phyloP scores from a whole-genome alignment of 2,797 vertebrate species.

The Xiphophorus birchmanni region DNA sequence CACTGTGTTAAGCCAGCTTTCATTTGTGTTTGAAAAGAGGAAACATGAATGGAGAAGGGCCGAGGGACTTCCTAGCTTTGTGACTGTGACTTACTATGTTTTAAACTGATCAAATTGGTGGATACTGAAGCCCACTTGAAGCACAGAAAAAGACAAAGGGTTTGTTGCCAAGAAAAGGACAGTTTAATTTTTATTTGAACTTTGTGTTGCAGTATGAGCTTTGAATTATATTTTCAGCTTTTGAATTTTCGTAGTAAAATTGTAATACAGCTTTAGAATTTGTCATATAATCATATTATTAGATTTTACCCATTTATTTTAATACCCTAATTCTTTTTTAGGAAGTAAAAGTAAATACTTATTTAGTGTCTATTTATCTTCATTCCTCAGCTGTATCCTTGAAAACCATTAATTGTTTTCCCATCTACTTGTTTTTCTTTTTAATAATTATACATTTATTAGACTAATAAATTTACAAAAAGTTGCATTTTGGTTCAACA shows the following conservation, averaged over 20 bases:
- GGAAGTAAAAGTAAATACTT: not conserved
- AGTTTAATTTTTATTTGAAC: not conserved
- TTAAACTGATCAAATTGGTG: not conserved
- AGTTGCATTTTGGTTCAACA: not conserved
- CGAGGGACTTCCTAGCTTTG: constrained; percentile 20
- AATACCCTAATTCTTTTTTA: not conserved
- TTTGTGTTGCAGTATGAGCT: not conserved
- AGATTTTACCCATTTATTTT: not conserved
- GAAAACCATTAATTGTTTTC: not conserved
- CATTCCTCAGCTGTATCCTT: not conserved
- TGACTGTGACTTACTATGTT: constrained; percentile 12
- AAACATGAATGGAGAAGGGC: constrained; percentile 59
- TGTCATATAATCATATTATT: not conserved
- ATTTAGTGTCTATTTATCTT: not conserved
- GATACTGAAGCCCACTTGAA: not conserved
- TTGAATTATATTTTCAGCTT: not conserved
- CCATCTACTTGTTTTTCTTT: not conserved
- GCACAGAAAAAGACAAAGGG: not conserved
- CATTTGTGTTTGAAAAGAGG: constrained; percentile 83
- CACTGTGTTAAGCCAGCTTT: constrained; percentile 60
- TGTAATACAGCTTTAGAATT: not conserved
- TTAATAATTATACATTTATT: not conserved
- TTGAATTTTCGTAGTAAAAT: not conserved
- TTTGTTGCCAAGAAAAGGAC: not conserved
- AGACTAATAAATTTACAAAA: not conserved